These are phyloP conservation scores for Tromatobia lineatoria DNA, from an alignment of 2,888 invertebrate species.

Conservation along the genomic window DNA sequence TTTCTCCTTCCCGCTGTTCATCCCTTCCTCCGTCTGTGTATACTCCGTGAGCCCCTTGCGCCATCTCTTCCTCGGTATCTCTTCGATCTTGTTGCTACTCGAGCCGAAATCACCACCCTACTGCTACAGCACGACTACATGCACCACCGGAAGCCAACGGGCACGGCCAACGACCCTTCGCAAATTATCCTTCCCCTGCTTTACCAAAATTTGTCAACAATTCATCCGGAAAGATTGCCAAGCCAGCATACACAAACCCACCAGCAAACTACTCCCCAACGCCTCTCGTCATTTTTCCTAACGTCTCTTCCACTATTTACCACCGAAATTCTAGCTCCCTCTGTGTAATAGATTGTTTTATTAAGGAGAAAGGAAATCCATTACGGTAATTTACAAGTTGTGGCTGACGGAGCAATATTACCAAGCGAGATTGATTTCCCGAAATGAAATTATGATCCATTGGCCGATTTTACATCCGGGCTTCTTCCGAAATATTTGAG, in stretches of 20 bases:
- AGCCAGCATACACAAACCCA: constrained; percentile 20
- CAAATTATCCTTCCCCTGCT: constrained; percentile 51
- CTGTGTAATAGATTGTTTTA: constrained; percentile 6
- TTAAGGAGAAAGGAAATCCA: constrained; percentile 14
- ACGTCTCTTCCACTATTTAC: constrained; percentile 3
- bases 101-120: constrained; percentile 59
- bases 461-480: not conserved
- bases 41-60: constrained; percentile 17
- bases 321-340: constrained; percentile 5
- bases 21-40: not conserved
- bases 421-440: not conserved
- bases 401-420: not conserved
- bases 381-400: constrained; percentile 10
- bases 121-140: constrained; percentile 59
- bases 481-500: too few species aligned
- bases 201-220: constrained; percentile 51
- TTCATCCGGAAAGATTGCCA: constrained; percentile 59
- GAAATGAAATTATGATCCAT: not conserved
- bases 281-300: constrained; percentile 21
- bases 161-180: constrained; percentile 67
- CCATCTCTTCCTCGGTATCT: constrained; percentile 47
- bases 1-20: constrained; percentile 63
- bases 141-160: constrained; percentile 65
- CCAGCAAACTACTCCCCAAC: constrained; percentile 29
- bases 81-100: constrained; percentile 53